Conservation (phyloP, 2,797 vertebrate genomes). For the Australoheros facetus region DNA sequence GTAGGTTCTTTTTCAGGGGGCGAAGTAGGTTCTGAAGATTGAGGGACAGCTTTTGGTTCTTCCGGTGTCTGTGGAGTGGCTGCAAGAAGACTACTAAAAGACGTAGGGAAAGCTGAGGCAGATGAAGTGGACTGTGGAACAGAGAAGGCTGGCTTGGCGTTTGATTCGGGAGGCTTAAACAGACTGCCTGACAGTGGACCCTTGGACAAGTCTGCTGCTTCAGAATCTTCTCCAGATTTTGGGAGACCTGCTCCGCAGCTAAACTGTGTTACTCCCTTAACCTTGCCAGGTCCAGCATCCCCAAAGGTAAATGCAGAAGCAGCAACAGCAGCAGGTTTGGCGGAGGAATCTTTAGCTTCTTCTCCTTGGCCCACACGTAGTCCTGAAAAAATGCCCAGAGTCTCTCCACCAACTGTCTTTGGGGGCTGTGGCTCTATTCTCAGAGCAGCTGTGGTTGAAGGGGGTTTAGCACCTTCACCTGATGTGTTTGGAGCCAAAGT, state of each 20-base stretch:
- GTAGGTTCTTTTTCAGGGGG: constrained; percentile 70
- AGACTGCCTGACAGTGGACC: constrained; percentile 52
- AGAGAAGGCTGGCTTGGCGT: constrained; percentile 77
- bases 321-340: constrained; percentile 42
- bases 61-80: constrained; percentile 54
- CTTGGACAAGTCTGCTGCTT: constrained; percentile 52
- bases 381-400: constrained; percentile 92
- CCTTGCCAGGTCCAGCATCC: constrained; percentile 53
- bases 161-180: constrained; percentile 78
- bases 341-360: constrained; percentile 76
- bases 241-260: constrained; percentile 62
- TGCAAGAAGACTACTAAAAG: constrained; percentile 83
- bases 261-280: constrained; percentile 73
- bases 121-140: constrained; percentile 64
- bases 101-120: constrained; percentile 55
- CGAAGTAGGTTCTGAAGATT: constrained; percentile 36
- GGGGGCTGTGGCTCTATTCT: constrained; percentile 73
- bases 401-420: constrained; percentile 86
- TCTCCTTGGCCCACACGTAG: constrained; percentile 90
- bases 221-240: constrained; percentile 72
- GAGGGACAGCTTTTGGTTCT: constrained; percentile 62
- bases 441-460: constrained; percentile 45
- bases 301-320: constrained; percentile 66
- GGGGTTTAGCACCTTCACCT: constrained; percentile 66
- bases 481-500: constrained; percentile 52